Percentiles rank a stretch among this genome's conserved stretches.
Evolutionary conservation across 2,888 invertebrate genomes (phyloP).

Genomic region (Drosophila pullipes): DNA sequence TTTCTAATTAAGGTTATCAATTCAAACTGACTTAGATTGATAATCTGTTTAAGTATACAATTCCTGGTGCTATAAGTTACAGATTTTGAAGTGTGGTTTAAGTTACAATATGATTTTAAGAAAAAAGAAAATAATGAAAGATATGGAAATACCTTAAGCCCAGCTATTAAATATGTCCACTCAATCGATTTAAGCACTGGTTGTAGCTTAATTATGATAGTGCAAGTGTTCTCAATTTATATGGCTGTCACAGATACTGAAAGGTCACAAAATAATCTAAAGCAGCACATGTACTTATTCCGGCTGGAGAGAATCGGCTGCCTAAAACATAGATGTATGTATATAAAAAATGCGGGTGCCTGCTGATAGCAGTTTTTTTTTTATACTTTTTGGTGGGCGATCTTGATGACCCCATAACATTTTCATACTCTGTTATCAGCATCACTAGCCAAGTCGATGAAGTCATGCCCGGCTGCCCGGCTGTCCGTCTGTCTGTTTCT

Average conservation of each 20-base stretch:
- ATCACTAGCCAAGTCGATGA: too few species aligned
- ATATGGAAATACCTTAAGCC: not conserved
- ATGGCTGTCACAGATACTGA: not conserved
- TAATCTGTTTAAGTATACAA: not conserved
- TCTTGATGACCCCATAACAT: too few species aligned
- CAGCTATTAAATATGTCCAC: not conserved
- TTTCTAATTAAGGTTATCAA: not conserved
- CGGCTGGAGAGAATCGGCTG: not conserved
- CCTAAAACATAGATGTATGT: too few species aligned
- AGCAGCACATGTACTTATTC: not conserved
- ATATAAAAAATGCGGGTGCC: too few species aligned
- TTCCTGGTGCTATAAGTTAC: not conserved
- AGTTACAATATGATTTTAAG: not conserved
- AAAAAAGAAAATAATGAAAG: not conserved
- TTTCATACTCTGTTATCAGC: too few species aligned
- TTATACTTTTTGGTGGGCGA: too few species aligned
- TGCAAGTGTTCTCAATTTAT: not conserved
- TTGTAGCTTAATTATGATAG: not conserved
- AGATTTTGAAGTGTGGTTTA: not conserved
- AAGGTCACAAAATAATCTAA: not conserved
- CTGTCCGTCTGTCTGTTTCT: too few species aligned
- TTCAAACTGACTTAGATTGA: too few species aligned
- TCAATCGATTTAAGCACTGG: not conserved
- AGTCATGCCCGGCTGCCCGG: too few species aligned
- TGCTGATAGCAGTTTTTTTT: too few species aligned